A percentile compares a stretch with the other conserved stretches of the same genome.
Conservation (phyloP, 2,888 invertebrate genomes). For the Nemotelus pantherinus region DNA sequence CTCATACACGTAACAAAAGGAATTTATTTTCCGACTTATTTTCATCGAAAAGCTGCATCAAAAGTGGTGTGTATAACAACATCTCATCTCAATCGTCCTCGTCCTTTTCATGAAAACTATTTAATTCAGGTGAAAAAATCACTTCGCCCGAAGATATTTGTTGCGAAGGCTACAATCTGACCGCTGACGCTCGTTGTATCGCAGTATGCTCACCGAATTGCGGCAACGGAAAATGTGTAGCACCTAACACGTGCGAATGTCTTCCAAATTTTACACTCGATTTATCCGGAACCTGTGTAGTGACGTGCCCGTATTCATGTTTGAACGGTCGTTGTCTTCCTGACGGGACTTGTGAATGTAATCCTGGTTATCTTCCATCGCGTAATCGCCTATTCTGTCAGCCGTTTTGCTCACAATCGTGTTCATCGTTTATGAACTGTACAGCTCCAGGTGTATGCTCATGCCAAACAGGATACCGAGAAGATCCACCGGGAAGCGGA, state of each 20-base stretch:
- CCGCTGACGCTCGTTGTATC: slow-evolving; percentile 54
- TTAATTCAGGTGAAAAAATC: too few species aligned
- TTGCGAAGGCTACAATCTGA: slow-evolving; percentile 73
- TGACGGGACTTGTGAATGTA: slow-evolving; percentile 62
- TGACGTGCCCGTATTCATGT: slow-evolving; percentile 61
- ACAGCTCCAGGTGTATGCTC: slow-evolving; percentile 61
- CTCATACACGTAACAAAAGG: too few species aligned
- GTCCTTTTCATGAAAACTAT: too few species aligned
- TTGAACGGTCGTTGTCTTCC: slow-evolving; percentile 63
- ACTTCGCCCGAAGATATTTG: slow-evolving; percentile 67
- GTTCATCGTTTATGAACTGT: slow-evolving; percentile 68
- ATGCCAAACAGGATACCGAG: slow-evolving; percentile 60
- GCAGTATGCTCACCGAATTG: slow-evolving; percentile 60
- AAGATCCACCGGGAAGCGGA: slow-evolving; percentile 53
- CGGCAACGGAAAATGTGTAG: slow-evolving; percentile 61
- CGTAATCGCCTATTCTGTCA: slow-evolving; percentile 61
- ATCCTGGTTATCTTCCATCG: slow-evolving; percentile 55
- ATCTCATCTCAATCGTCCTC: too few species aligned
- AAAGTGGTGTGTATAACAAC: too few species aligned
- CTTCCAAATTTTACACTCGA: slow-evolving; percentile 60
- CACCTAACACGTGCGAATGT: slow-evolving; percentile 58
- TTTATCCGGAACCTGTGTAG: slow-evolving; percentile 61
- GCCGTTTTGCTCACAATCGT: slow-evolving; percentile 62
- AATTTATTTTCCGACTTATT: too few species aligned
- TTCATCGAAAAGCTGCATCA: too few species aligned